Conservation (phyloP, 2,888 invertebrate species). For the Drosophila borborema region DNA sequence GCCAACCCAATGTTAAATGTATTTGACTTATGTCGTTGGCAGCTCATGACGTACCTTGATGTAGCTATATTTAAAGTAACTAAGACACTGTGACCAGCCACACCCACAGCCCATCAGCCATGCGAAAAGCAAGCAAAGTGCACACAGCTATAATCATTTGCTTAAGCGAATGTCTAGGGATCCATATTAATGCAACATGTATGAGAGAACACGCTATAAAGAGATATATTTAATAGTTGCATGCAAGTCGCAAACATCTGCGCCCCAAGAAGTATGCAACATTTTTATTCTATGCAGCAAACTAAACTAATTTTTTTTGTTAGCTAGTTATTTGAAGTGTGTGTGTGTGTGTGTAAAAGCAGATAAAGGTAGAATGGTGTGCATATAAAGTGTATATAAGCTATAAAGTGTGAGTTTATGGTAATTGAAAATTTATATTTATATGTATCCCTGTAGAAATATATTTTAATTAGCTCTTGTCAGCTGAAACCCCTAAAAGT, state of each 20-base stretch:
- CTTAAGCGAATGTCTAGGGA: slow-evolving; percentile 2
- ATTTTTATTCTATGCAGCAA: slow-evolving; percentile 21
- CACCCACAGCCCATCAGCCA: slow-evolving; percentile 4
- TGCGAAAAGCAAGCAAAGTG: neutral
- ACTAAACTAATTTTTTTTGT: neutral
- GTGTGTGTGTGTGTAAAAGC: neutral
- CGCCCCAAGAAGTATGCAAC: slow-evolving; percentile 30
- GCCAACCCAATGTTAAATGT: slow-evolving; percentile 5
- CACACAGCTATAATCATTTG: neutral
- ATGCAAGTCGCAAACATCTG: slow-evolving; percentile 10
- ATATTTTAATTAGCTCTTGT: no score
- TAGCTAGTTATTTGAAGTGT: neutral
- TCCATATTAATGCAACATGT: slow-evolving; percentile 28
- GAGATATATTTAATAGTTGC: slow-evolving; percentile 21
- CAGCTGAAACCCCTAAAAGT: no score
- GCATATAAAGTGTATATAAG: no score
- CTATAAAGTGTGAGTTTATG: no score
- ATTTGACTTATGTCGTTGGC: slow-evolving; percentile 25
- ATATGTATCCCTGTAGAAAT: no score
- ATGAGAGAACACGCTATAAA: neutral
- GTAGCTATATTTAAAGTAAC: slow-evolving; percentile 27
- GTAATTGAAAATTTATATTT: no score
- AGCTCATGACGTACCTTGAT: neutral
- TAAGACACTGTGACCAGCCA: neutral
- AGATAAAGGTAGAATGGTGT: no score